phyloP scores from a whole-genome alignment of 2,113 vertebrate genomes.

The Nyctereutes procyonoides region DNA sequence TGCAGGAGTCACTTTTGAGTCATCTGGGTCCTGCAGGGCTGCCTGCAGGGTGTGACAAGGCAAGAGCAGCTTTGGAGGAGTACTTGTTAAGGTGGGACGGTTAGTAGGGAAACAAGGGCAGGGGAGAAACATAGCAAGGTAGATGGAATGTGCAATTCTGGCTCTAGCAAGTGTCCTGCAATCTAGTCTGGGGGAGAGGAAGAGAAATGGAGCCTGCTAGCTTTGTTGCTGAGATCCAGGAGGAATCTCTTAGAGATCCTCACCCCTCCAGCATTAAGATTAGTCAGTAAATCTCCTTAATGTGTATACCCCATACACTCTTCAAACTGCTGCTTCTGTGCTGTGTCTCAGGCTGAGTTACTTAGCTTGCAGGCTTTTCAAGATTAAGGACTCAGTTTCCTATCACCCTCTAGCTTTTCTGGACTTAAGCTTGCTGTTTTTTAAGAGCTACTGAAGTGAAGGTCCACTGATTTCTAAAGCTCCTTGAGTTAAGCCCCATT shows the following conservation, averaged over 20 bases:
- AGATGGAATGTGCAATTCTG: neutral
- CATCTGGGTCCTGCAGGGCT: neutral
- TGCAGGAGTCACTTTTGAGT: neutral
- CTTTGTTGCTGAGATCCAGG: neutral
- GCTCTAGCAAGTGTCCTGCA: neutral
- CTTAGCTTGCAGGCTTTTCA: neutral
- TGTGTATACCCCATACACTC: neutral
- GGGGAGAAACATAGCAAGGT: neutral
- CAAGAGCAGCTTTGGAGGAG: neutral
- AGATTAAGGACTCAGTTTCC: neutral
- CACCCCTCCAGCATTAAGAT: neutral
- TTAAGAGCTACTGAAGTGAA: neutral
- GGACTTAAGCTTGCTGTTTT: neutral
- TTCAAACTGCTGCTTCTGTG: neutral
- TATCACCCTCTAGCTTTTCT: neutral
- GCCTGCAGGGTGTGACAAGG: neutral
- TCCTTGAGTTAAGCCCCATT: neutral
- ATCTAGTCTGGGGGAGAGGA: neutral
- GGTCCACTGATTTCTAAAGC: neutral
- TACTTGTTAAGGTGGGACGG: neutral
- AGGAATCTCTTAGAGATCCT: neutral
- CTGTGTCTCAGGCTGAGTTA: neutral
- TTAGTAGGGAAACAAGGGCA: neutral
- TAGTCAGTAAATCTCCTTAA: neutral
- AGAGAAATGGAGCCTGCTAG: neutral